Evolutionary conservation across 1,140 invertebrate genomes (phyloP), one percentile per base, ranked within the genome.

Genomic region (Calephelis nemesis): DNA sequence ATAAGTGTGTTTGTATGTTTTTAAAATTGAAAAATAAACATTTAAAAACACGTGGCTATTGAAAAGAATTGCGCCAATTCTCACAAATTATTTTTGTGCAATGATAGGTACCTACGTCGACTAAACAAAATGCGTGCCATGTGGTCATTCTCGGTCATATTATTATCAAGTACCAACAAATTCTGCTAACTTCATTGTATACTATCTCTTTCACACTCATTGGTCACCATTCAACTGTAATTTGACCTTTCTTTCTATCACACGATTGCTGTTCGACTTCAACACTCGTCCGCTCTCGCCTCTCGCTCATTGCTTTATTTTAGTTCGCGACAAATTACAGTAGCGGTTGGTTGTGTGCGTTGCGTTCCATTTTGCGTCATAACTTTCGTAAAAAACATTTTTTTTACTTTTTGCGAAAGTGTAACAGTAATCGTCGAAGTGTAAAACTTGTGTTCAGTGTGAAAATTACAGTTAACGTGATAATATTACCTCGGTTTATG

Each of bases 351-450:
- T 75, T 58, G 75, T 82, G 72, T 68, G 65, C 62, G 54, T 67
- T 62, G 42, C 40, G 70, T 42, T 12, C 40, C 39, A 80, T 67
- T 63, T 78, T 71, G 65, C 79, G 81, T 75, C 73, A 76, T 77
- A 87, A 86, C 85, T 89, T 89, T 87, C 87, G 87, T 87, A 63
- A 76, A 81, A 78, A 82, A 79, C 79, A 77, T 78, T 81, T 73
- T 79, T 82, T 81, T 79, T 79, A 75, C 72, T 78, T 82, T 82
- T 77, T 76, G 77, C 74, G 75, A 79, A 81, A 81, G 79, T 84
- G 77, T 74, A 69, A 67, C 65, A 73, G 78, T 81, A 77, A 75
- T 75, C 76, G 74, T 58, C 64, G 68, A 48, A 72, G 76, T 84
- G 80, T 81, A 74, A 74, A 74, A 73, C 70, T 45, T 70, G 71